phyloP scores from a whole-genome alignment of 2,888 invertebrate genomes.

The Drosophila emarginata region DNA sequence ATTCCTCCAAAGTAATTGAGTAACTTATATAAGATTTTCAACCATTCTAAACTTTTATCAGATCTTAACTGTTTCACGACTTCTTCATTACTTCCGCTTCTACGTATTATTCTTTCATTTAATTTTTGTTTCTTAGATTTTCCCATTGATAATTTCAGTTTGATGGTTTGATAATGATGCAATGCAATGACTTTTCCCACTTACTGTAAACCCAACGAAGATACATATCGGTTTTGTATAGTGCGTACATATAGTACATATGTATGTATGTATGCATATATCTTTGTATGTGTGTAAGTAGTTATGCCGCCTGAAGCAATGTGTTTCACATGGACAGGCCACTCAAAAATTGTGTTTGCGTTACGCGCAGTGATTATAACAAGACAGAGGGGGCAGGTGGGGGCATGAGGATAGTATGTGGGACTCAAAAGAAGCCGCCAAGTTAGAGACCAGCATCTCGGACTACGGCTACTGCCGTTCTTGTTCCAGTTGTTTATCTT shows the following conservation, averaged over 20 bases:
- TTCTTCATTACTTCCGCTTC: slow-evolving; percentile 34
- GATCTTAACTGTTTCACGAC: slow-evolving; percentile 37
- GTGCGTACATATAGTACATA: neutral
- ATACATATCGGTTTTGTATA: neutral
- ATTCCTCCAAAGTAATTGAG: neutral
- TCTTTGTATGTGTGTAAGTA: slow-evolving; percentile 25
- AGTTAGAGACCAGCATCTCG: slow-evolving; percentile 13
- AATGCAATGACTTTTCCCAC: slow-evolving; percentile 43
- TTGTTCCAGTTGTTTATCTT: slow-evolving; percentile 73
- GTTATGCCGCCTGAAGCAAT: slow-evolving; percentile 44
- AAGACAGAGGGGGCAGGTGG: slow-evolving; percentile 34
- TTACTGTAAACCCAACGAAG: slow-evolving; percentile 23
- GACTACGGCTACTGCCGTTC: slow-evolving; percentile 23
- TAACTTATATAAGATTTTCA: slow-evolving; percentile 12
- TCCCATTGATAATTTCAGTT: slow-evolving; percentile 40
- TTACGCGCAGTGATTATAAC: slow-evolving; percentile 74
- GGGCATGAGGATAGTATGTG: neutral
- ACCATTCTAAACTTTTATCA: slow-evolving; percentile 31
- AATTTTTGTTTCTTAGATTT: slow-evolving; percentile 27
- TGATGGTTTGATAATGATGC: slow-evolving; percentile 23
- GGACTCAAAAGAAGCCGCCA: slow-evolving; percentile 43
- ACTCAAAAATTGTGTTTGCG: slow-evolving; percentile 73
- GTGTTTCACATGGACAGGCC: slow-evolving; percentile 65
- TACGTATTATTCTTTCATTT: slow-evolving; percentile 14
- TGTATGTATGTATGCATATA: slow-evolving; percentile 16